Conservation (phyloP, 2,888 invertebrate species). For the Amphipoea lucens region DNA sequence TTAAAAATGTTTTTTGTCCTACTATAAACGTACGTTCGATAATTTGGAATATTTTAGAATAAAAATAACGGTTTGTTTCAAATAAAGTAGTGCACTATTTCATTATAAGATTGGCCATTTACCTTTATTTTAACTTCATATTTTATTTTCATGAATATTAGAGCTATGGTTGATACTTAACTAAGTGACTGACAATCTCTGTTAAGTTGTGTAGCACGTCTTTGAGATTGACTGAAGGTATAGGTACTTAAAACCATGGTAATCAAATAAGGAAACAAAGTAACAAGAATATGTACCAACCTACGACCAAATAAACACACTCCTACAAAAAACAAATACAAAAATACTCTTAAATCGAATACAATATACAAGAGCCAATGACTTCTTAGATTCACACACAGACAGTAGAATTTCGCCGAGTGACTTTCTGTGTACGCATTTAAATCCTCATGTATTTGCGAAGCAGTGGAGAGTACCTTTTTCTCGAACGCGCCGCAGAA, state of each 20-base stretch:
- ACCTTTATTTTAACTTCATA: background rate
- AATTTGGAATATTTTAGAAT: background rate
- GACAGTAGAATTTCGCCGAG: slow-evolving; percentile 37
- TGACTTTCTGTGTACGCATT: slow-evolving; percentile 57
- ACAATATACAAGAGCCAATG: slow-evolving; percentile 23
- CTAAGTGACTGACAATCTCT: background rate
- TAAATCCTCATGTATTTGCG: slow-evolving; percentile 49
- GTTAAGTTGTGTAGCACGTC: background rate
- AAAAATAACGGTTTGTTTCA: background rate
- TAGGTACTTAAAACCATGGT: background rate
- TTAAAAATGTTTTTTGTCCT: no score
- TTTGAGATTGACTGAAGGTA: background rate
- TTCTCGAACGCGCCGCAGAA: slow-evolving; percentile 39
- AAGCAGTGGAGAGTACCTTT: slow-evolving; percentile 28
- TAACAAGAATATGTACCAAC: background rate
- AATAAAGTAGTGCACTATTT: background rate
- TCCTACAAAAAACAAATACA: background rate
- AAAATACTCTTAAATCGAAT: slow-evolving; percentile 4
- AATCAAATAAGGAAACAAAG: background rate
- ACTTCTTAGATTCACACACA: slow-evolving; percentile 30
- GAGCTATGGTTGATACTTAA: background rate
- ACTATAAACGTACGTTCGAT: background rate
- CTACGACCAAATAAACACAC: background rate
- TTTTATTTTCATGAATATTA: background rate
- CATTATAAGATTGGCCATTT: background rate